phyloP scores from a whole-genome alignment of 37 sponge, comb jelly and placozoan species.

The Spongilla lacustris region DNA sequence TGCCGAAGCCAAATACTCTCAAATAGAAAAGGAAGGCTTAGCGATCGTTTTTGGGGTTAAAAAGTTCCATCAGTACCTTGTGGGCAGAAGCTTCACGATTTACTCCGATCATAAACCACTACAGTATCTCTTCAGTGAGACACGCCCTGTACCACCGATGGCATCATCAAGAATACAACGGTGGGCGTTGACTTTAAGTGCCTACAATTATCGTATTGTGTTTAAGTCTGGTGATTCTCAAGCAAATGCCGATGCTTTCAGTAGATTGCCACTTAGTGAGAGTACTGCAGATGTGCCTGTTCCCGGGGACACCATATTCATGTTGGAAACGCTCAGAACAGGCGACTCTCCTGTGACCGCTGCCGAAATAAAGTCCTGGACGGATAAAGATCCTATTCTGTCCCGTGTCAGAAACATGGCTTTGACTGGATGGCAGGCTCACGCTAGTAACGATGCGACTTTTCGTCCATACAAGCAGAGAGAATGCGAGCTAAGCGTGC shows the following conservation, averaged over 20 bases:
- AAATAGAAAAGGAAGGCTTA: constrained; percentile 31
- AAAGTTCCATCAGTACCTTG: constrained; percentile 22
- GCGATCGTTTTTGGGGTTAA: constrained; percentile 35
- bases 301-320: constrained; percentile 17
- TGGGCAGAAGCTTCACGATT: constrained; percentile 9
- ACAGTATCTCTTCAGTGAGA: constrained; percentile 11
- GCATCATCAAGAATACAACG: constrained; percentile 38
- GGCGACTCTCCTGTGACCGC: neutral
- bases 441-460: neutral
- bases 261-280: constrained; percentile 15
- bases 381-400: constrained; percentile 24
- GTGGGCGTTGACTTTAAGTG: constrained; percentile 40
- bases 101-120: constrained; percentile 46
- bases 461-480: constrained; percentile 1
- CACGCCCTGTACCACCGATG: constrained; percentile 3
- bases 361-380: constrained; percentile 12
- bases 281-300: neutral
- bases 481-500: constrained; percentile 11
- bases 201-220: constrained; percentile 22
- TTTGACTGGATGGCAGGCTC: neutral
- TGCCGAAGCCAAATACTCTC: constrained; percentile 26
- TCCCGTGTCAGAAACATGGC: neutral
- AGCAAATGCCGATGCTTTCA: constrained; percentile 41
- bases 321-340: neutral
- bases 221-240: constrained; percentile 11